Conservation (phyloP, 2,888 invertebrate genomes). For the Phlogophora meticulosa region DNA sequence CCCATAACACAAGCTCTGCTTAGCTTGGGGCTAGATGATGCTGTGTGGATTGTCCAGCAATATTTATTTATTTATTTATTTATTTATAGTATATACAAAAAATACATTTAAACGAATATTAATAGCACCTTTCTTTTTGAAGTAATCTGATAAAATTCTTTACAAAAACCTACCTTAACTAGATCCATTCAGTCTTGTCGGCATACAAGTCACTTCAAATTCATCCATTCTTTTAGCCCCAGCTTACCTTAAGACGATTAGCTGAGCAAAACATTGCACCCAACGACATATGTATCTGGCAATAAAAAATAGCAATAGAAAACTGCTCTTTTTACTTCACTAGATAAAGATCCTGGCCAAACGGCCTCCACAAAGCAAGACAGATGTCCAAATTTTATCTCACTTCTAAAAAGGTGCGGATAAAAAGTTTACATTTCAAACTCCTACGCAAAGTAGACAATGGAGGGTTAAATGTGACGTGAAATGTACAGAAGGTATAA, state of each 20-base stretch:
- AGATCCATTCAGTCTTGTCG: conserved; percentile 13
- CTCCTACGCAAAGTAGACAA: conserved; percentile 89
- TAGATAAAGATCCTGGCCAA: conserved; percentile 74
- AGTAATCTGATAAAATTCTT: not conserved
- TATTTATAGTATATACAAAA: too few relatives aligned
- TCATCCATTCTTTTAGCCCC: conserved; percentile 50
- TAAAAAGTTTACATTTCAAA: conserved; percentile 81
- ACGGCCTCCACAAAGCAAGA: conserved; percentile 80
- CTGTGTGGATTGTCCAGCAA: too few relatives aligned
- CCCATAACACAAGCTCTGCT: too few relatives aligned
- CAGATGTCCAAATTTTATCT: conserved; percentile 85
- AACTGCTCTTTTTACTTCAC: conserved; percentile 79
- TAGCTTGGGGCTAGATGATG: too few relatives aligned
- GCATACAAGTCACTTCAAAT: conserved; percentile 45
- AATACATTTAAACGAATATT: too few relatives aligned
- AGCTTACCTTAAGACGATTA: conserved; percentile 64
- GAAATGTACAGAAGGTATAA: conserved; percentile 86
- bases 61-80: too few relatives aligned
- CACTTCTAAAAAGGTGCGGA: conserved; percentile 71
- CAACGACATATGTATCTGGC: conserved; percentile 53
- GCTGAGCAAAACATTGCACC: conserved; percentile 52
- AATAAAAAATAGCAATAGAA: conserved; percentile 55
- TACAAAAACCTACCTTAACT: conserved; percentile 17
- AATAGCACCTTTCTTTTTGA: too few relatives aligned
- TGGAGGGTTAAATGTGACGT: conserved; percentile 87